These are phyloP conservation scores for Ameiurus melas DNA, from an alignment of 2,113 vertebrate species.

Conservation along the genomic window DNA sequence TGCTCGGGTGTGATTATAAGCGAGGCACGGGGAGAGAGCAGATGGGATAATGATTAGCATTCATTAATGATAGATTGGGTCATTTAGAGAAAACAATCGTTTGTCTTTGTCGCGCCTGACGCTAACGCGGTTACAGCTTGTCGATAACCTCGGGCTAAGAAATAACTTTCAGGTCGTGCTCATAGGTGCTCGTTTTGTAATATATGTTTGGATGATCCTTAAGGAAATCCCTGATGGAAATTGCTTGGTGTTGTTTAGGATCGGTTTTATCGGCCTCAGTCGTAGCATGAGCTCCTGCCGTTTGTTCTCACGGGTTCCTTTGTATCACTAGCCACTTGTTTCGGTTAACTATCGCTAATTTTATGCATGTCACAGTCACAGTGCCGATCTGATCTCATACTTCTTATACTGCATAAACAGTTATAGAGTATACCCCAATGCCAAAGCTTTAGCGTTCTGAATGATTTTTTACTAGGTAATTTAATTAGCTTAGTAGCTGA, in stretches of 20 bases:
- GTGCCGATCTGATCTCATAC: neutral
- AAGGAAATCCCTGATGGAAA: neutral
- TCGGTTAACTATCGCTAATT: neutral
- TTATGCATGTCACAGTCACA: neutral
- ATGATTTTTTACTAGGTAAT: neutral
- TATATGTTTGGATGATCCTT: neutral
- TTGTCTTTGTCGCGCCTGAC: neutral
- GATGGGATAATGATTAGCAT: conserved; percentile 9
- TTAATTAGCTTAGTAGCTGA: neutral
- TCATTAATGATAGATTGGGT: conserved; percentile 36
- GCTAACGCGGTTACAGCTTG: neutral
- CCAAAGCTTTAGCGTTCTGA: neutral
- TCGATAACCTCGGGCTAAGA: neutral
- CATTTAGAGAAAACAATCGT: neutral
- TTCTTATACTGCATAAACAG: neutral
- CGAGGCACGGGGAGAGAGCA: neutral
- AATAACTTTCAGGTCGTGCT: neutral
- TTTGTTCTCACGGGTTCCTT: neutral
- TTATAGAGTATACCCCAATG: neutral
- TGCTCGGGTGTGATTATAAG: neutral
- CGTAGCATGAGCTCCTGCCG: neutral
- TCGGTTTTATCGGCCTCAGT: neutral
- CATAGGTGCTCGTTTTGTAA: neutral
- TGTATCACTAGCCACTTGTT: neutral
- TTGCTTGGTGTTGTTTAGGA: neutral